phyloP scores from a whole-genome alignment of 92 coral and sea anemone genomes.

The Desmophyllum pertusum region DNA sequence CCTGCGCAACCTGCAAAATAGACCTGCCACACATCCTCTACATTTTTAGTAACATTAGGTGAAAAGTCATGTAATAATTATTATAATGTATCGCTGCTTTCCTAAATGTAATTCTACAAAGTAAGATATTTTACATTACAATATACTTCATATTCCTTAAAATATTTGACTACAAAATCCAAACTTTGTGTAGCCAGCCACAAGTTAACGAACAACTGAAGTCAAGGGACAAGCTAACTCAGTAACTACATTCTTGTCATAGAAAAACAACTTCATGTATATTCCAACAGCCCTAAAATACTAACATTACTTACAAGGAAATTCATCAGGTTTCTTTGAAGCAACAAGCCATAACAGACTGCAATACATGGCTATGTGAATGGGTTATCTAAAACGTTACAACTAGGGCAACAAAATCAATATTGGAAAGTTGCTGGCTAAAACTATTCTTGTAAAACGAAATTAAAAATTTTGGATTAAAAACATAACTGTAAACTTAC shows the following conservation, averaged over 20 bases:
- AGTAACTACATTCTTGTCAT: background rate
- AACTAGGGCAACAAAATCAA: background rate
- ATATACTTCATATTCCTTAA: background rate
- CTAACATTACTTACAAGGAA: background rate
- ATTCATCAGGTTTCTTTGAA: background rate
- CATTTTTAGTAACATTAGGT: background rate
- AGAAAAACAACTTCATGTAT: background rate
- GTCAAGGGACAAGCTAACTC: background rate
- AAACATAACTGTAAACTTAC: background rate
- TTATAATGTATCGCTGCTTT: background rate
- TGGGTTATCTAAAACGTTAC: background rate
- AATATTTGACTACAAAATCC: background rate
- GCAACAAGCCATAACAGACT: background rate
- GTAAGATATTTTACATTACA: background rate
- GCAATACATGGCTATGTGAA: background rate
- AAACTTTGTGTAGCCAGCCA: background rate
- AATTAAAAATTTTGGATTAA: background rate
- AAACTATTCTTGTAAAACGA: background rate
- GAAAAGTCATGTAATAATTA: background rate
- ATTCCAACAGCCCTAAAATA: background rate
- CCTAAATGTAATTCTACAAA: background rate
- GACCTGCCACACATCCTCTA: too few relatives aligned
- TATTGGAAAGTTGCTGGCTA: background rate
- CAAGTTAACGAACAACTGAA: background rate
- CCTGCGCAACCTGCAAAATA: too few relatives aligned